These are phyloP conservation scores for Dorcus parallelipipedus DNA, from an alignment of 2,888 invertebrate genomes.

Conservation along the genomic window DNA sequence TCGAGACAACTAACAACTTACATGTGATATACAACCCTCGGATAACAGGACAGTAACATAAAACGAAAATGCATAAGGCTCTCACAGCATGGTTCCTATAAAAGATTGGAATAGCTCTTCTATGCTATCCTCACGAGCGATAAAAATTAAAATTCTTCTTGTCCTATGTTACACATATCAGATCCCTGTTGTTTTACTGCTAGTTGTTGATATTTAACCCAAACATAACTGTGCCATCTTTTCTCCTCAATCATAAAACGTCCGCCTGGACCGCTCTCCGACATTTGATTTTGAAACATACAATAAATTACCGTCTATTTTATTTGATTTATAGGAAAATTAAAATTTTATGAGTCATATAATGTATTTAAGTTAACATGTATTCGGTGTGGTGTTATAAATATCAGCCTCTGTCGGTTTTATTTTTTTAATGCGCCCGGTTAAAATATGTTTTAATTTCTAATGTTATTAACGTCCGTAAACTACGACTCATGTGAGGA, in stretches of 20 bases:
- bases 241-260: constrained; percentile 23
- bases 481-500: too few relatives aligned
- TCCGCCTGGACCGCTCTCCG: constrained; percentile 13
- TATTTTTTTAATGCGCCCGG: neutral
- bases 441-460: too few relatives aligned
- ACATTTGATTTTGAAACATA: constrained; percentile 13
- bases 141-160: constrained; percentile 33
- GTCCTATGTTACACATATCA: constrained; percentile 32
- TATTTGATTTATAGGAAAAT: constrained; percentile 21
- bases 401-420: constrained; percentile 6
- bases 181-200: constrained; percentile 30
- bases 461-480: too few relatives aligned
- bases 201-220: constrained; percentile 25
- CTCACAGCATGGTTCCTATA: constrained; percentile 28
- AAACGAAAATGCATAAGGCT: constrained; percentile 32
- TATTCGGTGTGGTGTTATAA: constrained; percentile 12
- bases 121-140: constrained; percentile 23
- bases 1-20: constrained; percentile 26
- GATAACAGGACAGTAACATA: constrained; percentile 32
- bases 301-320: constrained; percentile 18
- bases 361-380: constrained; percentile 7
- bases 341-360: constrained; percentile 20
- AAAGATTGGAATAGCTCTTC: constrained; percentile 23
- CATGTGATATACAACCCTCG: constrained; percentile 32
- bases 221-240: constrained; percentile 24